These are phyloP conservation scores for Rhinogobius similis DNA, from an alignment of 2,113 vertebrate species.

Conservation along the genomic window DNA sequence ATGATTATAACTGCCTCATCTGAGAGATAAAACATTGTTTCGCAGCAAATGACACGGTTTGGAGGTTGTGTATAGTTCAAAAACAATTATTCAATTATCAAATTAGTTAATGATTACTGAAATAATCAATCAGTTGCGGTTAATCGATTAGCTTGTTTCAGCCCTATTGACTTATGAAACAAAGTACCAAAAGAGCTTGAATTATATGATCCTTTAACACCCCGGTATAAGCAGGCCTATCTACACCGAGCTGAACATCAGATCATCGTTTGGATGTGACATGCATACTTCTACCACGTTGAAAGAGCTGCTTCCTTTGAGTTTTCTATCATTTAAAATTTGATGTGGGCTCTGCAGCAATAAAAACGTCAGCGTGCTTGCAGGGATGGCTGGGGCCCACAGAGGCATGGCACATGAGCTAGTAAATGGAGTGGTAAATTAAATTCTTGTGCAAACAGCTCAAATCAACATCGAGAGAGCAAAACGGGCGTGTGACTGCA, in stretches of 20 bases:
- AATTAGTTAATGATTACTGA: too few species aligned
- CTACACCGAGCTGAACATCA: not conserved
- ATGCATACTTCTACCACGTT: not conserved
- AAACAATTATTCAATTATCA: too few species aligned
- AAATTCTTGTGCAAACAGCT: conserved; percentile 43
- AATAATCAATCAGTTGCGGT: too few species aligned
- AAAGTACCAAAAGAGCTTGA: too few species aligned
- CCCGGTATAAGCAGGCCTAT: too few species aligned
- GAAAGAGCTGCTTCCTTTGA: not conserved
- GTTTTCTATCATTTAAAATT: not conserved
- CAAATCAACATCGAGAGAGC: not conserved
- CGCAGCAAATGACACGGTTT: too few species aligned
- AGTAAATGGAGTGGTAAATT: conserved; percentile 50
- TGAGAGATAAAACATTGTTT: too few species aligned
- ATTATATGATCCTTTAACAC: too few species aligned
- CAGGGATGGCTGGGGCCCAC: conserved; percentile 1
- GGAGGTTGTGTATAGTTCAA: too few species aligned
- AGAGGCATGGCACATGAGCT: conserved; percentile 22
- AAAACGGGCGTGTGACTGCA: not conserved
- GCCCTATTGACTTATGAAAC: too few species aligned
- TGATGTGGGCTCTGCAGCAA: not conserved
- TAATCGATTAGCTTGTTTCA: too few species aligned
- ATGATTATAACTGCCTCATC: too few species aligned
- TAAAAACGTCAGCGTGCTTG: not conserved
- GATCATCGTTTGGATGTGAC: not conserved